Conservation (phyloP, 2,113 vertebrate genomes). For the Pseudopipra pipra region DNA sequence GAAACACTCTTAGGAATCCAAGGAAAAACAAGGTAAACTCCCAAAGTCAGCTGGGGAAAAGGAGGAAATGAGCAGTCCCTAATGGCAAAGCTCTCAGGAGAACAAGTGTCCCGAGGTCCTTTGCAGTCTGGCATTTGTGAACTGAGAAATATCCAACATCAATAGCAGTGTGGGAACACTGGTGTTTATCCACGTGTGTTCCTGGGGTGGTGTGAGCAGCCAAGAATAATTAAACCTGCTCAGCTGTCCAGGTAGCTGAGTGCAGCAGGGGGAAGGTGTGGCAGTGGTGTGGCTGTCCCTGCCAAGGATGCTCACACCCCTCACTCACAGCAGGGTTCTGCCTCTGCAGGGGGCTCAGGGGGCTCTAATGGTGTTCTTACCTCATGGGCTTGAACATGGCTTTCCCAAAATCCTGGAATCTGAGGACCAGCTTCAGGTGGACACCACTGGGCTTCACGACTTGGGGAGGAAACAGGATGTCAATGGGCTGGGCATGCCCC, state of each 20-base stretch:
- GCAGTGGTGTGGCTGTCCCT: background rate
- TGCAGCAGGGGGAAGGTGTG: background rate
- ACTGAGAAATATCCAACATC: background rate
- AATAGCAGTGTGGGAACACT: rapidly evolving
- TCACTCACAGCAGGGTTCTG: background rate
- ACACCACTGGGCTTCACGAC: conserved; percentile 97
- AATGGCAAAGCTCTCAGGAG: background rate
- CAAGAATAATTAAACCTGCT: background rate
- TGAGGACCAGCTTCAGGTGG: conserved; percentile 92
- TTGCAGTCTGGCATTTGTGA: rapidly evolving
- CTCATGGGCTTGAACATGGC: conserved; percentile 99
- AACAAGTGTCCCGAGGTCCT: background rate
- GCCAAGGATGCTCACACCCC: background rate
- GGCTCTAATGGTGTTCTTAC: conserved; percentile 69
- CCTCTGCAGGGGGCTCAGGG: background rate
- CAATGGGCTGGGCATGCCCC: background rate
- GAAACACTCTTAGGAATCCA: background rate
- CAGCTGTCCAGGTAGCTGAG: background rate
- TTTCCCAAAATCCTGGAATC: conserved; percentile 90
- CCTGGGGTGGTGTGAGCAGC: background rate
- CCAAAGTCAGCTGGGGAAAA: background rate
- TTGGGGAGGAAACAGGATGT: conserved; percentile 10
- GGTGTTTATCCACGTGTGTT: rapidly evolving
- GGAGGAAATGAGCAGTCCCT: background rate
- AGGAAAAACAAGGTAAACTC: background rate